phyloP scores from a whole-genome alignment of 2,113 vertebrate genomes.

The Isurus oxyrinchus region DNA sequence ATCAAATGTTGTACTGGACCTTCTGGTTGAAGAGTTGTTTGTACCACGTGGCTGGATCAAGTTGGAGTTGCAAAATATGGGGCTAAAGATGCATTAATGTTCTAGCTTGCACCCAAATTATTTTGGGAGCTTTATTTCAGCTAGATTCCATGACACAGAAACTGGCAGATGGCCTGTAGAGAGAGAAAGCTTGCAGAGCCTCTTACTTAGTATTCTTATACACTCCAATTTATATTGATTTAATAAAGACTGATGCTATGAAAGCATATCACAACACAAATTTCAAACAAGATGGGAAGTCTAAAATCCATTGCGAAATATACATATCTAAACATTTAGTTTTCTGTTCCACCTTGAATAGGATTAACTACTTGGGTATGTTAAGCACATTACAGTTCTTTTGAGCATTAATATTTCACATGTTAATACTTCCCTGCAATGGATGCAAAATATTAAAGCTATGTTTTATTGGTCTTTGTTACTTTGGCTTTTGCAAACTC shows the following conservation, averaged over 20 bases:
- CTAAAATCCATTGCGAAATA: background rate
- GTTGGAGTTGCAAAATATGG: background rate
- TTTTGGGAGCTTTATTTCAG: background rate
- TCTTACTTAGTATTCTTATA: background rate
- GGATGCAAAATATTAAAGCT: background rate
- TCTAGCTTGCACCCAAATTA: background rate
- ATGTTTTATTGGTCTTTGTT: background rate
- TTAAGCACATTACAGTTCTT: background rate
- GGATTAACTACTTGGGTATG: background rate
- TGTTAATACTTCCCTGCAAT: background rate
- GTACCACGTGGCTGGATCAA: background rate
- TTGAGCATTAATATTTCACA: background rate
- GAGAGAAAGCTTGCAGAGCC: background rate
- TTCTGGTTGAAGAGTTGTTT: no score
- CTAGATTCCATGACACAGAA: background rate
- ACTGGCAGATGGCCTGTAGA: background rate
- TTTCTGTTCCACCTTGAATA: background rate
- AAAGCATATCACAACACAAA: no score
- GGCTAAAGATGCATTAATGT: no score
- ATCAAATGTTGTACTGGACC: no score
- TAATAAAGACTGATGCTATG: background rate
- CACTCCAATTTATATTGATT: background rate
- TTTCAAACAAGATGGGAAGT: background rate
- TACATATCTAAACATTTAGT: background rate
- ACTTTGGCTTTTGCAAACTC: background rate